Evolutionary conservation across 2,888 invertebrate species (phyloP).

Genomic region (Chirona hameri): DNA sequence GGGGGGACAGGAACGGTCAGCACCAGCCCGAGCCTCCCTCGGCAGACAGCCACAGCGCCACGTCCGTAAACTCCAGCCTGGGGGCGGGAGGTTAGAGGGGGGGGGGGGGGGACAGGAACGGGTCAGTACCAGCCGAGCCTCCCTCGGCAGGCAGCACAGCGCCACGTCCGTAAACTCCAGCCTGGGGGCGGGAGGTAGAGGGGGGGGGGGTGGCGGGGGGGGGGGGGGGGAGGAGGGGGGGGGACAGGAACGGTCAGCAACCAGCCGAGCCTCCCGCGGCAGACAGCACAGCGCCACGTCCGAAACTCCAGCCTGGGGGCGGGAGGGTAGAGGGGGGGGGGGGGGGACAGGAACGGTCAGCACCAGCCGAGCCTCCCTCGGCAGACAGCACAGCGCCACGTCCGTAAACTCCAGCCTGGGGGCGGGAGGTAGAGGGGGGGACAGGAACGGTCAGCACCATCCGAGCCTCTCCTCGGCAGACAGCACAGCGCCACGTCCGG

Average conservation of each 20-base stretch:
- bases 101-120: too few relatives aligned
- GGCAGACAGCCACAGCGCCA: slow-evolving; percentile 76
- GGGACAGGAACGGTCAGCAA: slow-evolving; percentile 66
- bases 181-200: too few relatives aligned
- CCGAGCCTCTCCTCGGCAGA: slow-evolving; percentile 81
- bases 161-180: too few relatives aligned
- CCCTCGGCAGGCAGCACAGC: too few relatives aligned
- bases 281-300: slow-evolving; percentile 74
- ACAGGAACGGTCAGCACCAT: neutral
- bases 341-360: too few relatives aligned
- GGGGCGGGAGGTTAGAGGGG: too few relatives aligned
- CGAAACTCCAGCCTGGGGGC: too few relatives aligned
- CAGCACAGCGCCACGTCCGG: slow-evolving; percentile 73
- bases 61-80: slow-evolving; percentile 71
- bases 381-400: slow-evolving; percentile 73
- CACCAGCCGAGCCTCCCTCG: slow-evolving; percentile 83
- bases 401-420: slow-evolving; percentile 71
- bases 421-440: neutral
- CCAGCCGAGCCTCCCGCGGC: slow-evolving; percentile 79
- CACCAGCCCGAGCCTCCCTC: slow-evolving; percentile 65
- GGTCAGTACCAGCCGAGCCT: too few relatives aligned
- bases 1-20: neutral
- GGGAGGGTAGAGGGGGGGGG: too few relatives aligned
- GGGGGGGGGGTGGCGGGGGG: too few relatives aligned
- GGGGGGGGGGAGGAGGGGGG: too few relatives aligned